Evolutionary conservation across 2,888 invertebrate species (phyloP), one percentile per base, ranked within the genome.

Genomic region (Himalopsyche tibetana): DNA sequence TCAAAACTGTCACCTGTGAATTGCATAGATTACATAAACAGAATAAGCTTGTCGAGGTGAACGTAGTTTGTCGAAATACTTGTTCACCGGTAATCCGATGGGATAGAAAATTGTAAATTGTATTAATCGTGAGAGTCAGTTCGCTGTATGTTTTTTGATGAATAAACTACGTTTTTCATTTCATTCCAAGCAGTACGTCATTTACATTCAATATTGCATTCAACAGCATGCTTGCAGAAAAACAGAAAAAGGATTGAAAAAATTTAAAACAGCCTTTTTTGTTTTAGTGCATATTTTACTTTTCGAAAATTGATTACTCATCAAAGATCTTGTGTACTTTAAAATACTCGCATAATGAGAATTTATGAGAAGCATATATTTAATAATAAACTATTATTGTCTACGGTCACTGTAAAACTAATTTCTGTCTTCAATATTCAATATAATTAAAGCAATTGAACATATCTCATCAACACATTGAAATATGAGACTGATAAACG

Each of bases 161-260:
- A 74, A 12, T 63, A 15, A 12, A 4, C 74, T 74, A 74, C 38
- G 0, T 74, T 74, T 36, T 5, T 28, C 28, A 19, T 74, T 74
- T 36, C 74, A 74, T 74, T 74, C 74, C 74, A 74, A 74, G 74
- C 74, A 36, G 36, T 74, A 74, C 0, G 36, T 74, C 69, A 74
- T 74, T 38, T 38, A 74, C 74, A 74, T 74, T 74, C 19, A 74
- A 74, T 38, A 74, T 51, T 28, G 8, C n/a, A 19, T 38, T 36
- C 38, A 38, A 74, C 36, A 74, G 15, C 74, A 74, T 74, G 74
- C 74, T 74, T 74, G 36, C 36, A 74, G 74, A 28, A 36, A 2
- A 74, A 74, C 74, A 74, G 11, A 74, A 74, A 36, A 19, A 19
- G 74, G 74, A 74, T 28, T 12, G 38, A 36, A 69, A 69, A n/a